These are phyloP conservation scores for Drosophila robusta DNA, from an alignment of 2,888 invertebrate genomes.

Conservation along the genomic window DNA sequence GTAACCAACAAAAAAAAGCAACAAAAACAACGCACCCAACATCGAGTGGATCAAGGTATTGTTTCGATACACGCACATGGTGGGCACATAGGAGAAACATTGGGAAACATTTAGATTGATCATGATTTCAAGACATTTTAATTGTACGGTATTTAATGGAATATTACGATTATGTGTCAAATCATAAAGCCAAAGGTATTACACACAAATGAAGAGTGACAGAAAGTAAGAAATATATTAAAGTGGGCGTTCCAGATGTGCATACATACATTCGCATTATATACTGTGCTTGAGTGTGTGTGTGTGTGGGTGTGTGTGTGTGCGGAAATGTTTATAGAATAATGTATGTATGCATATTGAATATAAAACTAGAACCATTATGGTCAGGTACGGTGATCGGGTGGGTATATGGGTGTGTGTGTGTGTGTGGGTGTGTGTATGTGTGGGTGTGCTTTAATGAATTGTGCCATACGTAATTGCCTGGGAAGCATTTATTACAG, in stretches of 20 bases:
- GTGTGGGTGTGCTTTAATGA: constrained; percentile 23
- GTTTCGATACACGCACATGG: constrained; percentile 11
- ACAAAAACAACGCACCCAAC: constrained; percentile 17
- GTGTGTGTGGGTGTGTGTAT: constrained; percentile 6
- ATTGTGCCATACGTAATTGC: constrained; percentile 30
- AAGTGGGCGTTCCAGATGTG: constrained; percentile 52
- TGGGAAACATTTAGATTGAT: constrained; percentile 53
- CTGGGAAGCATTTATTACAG: constrained; percentile 33
- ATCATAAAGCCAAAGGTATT: constrained; percentile 36
- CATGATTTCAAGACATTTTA: constrained; percentile 31
- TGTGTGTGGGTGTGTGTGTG: constrained; percentile 19
- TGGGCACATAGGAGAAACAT: constrained; percentile 31
- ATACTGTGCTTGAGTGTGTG: constrained; percentile 39
- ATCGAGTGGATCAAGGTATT: constrained; percentile 6
- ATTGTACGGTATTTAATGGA: constrained; percentile 1
- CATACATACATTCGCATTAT: constrained; percentile 61
- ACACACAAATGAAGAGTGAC: constrained; percentile 42
- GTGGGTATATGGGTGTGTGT: constrained; percentile 9
- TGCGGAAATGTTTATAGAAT: constrained; percentile 17
- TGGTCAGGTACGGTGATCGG: constrained; percentile 30
- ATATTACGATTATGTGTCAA: constrained; percentile 27
- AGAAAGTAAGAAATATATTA: constrained; percentile 12
- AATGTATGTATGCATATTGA: constrained; percentile 32
- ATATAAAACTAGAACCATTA: constrained; percentile 37
- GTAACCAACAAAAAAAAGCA: constrained; percentile 35